phyloP scores from a whole-genome alignment of 2,113 vertebrate species.

The Cinclus mexicanus region DNA sequence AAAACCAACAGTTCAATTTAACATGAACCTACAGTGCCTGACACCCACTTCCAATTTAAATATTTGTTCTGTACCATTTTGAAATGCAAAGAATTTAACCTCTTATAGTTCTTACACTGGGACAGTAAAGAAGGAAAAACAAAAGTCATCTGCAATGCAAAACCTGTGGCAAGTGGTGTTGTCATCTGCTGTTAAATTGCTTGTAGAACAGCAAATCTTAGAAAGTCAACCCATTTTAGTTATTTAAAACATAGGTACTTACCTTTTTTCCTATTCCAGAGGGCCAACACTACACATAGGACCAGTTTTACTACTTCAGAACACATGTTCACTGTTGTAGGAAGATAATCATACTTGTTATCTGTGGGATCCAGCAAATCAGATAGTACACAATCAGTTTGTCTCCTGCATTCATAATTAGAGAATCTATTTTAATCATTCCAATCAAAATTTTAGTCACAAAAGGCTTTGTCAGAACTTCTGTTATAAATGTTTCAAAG shows the following conservation, averaged over 20 bases:
- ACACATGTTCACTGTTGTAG: constrained; percentile 94
- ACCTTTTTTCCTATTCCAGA: constrained; percentile 88
- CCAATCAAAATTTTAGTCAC: background rate
- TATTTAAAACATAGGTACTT: background rate
- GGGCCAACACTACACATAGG: constrained; percentile 85
- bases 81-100: background rate
- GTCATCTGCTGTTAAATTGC: background rate
- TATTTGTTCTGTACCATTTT: background rate
- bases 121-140: background rate
- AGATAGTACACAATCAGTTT: background rate
- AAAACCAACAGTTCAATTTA: background rate
- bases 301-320: constrained; percentile 91
- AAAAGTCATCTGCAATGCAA: background rate
- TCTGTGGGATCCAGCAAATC: constrained; percentile 77
- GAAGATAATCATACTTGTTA: constrained; percentile 93
- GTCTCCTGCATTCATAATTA: background rate
- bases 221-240: background rate
- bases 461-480: background rate
- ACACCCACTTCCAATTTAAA: background rate
- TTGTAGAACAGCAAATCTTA: background rate
- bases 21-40: background rate
- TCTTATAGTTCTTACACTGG: background rate
- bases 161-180: background rate
- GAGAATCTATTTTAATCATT: background rate
- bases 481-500: background rate